Conservation (phyloP, 2,888 invertebrate species). For the Eristalinus sepulchralis region DNA sequence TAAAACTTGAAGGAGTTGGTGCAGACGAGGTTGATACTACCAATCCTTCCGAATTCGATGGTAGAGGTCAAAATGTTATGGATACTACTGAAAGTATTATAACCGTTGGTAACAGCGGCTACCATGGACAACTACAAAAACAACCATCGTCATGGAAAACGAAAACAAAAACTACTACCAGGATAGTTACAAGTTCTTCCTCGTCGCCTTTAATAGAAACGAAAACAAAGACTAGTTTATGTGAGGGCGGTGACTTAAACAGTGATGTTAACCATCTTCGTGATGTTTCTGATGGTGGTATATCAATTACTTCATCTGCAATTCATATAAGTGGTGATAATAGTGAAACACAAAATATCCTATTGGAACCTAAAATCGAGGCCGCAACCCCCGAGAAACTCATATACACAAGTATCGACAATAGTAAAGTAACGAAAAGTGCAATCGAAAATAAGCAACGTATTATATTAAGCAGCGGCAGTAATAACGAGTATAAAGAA, state of each 20-base stretch:
- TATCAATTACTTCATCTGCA: slow-evolving; percentile 65
- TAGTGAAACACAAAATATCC: slow-evolving; percentile 1
- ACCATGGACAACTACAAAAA: slow-evolving; percentile 68
- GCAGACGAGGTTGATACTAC: slow-evolving; percentile 73
- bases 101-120: slow-evolving; percentile 69
- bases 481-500: slow-evolving; percentile 77
- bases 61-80: slow-evolving; percentile 72
- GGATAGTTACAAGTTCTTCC: slow-evolving; percentile 67
- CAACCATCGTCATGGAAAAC: slow-evolving; percentile 66
- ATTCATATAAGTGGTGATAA: slow-evolving; percentile 57
- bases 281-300: slow-evolving; percentile 43
- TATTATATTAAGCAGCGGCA: slow-evolving; percentile 60
- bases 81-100: slow-evolving; percentile 68
- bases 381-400: slow-evolving; percentile 22
- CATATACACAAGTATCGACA: slow-evolving; percentile 32
- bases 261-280: slow-evolving; percentile 51
- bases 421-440: slow-evolving; percentile 26
- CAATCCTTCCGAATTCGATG: slow-evolving; percentile 73
- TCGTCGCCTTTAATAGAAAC: slow-evolving; percentile 60
- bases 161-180: slow-evolving; percentile 76
- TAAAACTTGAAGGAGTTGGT: slow-evolving; percentile 75
- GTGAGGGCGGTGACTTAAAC: slow-evolving; percentile 50
- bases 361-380: slow-evolving; percentile 46
- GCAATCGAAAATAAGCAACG: slow-evolving; percentile 52
- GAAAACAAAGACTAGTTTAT: slow-evolving; percentile 64